Conservation (phyloP, 1,140 invertebrate genomes). For the Papilio polyxenes region DNA sequence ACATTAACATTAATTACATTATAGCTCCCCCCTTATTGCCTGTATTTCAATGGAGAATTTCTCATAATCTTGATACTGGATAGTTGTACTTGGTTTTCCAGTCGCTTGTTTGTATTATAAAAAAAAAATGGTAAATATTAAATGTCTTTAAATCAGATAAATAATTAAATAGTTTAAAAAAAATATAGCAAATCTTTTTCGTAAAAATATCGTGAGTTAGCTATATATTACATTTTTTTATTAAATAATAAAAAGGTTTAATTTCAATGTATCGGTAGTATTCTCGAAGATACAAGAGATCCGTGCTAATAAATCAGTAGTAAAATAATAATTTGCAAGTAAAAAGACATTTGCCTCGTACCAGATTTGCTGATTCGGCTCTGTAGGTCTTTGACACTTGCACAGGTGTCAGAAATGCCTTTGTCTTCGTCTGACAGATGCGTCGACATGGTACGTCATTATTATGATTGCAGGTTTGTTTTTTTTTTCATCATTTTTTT, state of each 20-base stretch:
- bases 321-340: not conserved
- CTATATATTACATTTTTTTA: no score
- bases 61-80: not conserved
- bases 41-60: not conserved
- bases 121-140: no score
- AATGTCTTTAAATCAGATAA: no score
- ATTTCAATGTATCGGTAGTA: no score
- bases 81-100: not conserved
- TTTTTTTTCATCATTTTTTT: not conserved
- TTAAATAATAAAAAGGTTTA: no score
- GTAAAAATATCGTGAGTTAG: no score
- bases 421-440: slow-evolving; percentile 17
- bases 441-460: slow-evolving; percentile 2
- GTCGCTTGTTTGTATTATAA: no score
- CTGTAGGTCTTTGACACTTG: slow-evolving; percentile 19
- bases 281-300: not conserved
- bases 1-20: slow-evolving; percentile 19
- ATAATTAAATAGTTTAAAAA: no score
- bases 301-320: not conserved
- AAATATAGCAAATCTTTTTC: no score
- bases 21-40: not conserved
- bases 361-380: slow-evolving; percentile 1
- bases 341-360: not conserved
- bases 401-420: slow-evolving; percentile 11
- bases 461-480: not conserved